phyloP scores from a whole-genome alignment of 23 tunicate genomes.

The Phallusia fumigata region DNA sequence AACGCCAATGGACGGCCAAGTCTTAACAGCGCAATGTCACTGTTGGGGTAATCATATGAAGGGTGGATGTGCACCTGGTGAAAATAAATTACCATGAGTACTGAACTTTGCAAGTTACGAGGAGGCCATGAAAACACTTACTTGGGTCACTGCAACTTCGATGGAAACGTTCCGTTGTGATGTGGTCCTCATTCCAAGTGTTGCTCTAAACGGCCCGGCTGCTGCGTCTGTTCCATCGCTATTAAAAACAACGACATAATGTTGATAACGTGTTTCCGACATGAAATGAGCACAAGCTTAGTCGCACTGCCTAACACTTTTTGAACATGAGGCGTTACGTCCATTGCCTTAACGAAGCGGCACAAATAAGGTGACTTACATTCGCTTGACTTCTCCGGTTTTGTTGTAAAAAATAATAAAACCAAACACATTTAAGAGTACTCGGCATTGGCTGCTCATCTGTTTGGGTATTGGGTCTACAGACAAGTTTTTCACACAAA shows the following conservation, averaged over 20 bases:
- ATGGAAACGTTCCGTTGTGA: neutral
- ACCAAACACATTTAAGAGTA: too few species aligned
- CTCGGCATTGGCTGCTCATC: too few species aligned
- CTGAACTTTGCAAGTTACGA: neutral
- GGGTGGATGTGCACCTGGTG: conserved; percentile 32
- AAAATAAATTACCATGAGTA: neutral
- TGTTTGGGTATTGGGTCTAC: neutral
- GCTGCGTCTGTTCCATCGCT: neutral
- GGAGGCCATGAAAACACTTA: neutral
- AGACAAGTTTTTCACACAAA: neutral
- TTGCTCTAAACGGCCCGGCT: neutral
- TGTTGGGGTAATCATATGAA: conserved; percentile 39
- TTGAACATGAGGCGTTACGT: too few species aligned
- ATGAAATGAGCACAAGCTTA: too few species aligned
- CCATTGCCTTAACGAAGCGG: neutral
- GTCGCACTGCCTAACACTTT: too few species aligned
- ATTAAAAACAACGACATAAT: neutral
- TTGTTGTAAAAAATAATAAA: too few species aligned
- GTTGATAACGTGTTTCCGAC: too few species aligned
- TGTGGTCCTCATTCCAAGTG: neutral
- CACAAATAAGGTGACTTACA: too few species aligned
- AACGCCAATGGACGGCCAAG: neutral
- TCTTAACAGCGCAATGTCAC: conserved; percentile 40
- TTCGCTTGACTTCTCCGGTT: too few species aligned
- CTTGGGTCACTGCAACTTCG: neutral